Percentiles rank a stretch among this genome's conserved stretches.
Conservation (phyloP, 2,797 vertebrate species). For the Poeciliopsis gracilis region DNA sequence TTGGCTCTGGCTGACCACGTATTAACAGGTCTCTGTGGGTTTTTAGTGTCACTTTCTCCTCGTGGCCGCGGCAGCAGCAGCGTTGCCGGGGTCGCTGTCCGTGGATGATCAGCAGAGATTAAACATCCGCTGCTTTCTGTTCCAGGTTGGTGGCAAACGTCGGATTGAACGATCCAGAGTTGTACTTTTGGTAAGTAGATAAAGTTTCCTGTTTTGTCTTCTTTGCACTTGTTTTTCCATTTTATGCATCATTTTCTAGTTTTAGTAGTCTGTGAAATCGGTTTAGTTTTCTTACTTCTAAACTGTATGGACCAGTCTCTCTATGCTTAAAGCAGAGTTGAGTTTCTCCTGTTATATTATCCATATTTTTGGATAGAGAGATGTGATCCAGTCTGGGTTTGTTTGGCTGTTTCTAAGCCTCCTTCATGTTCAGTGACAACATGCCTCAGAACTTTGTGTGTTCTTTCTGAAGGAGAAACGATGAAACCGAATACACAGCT, state of each 20-base stretch:
- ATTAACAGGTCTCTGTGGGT: slow-evolving; percentile 3
- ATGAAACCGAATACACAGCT: background rate
- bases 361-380: background rate
- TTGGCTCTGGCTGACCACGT: slow-evolving; percentile 32
- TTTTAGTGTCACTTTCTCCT: slow-evolving; percentile 1
- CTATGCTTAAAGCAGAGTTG: background rate
- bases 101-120: slow-evolving; percentile 7
- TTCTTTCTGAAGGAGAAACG: background rate
- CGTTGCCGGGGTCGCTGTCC: background rate
- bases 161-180: background rate
- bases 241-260: background rate
- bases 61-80: slow-evolving; percentile 5
- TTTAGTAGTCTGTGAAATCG: background rate
- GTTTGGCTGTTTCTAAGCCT: background rate
- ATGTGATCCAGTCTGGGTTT: background rate
- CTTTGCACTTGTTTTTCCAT: background rate
- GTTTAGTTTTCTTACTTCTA: background rate
- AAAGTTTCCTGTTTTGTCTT: background rate
- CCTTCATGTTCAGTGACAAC: background rate
- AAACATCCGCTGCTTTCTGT: background rate
- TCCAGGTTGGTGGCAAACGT: slow-evolving; percentile 39
- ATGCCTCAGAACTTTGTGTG: background rate
- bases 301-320: background rate
- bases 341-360: background rate
- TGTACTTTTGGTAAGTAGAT: background rate